Base-by-base conservation (phyloP, 2,113 vertebrate species). In the Brachionichthys hirsutus region DNA sequence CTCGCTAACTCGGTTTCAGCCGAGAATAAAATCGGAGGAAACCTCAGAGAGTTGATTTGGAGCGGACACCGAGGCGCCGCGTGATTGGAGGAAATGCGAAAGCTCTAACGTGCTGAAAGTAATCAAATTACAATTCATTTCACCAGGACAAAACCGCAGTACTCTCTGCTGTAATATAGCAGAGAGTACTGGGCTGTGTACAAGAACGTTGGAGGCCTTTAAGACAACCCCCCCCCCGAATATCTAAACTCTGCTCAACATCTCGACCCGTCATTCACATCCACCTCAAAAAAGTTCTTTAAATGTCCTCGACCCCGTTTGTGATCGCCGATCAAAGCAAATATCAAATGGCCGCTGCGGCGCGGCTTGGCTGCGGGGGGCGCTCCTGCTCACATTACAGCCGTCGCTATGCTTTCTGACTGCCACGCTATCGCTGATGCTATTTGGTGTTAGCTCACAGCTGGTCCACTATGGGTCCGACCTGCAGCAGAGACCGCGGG, bases 401-500 rank as follows among this genome's bases (percentile, higher is more conserved):
- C 38, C 17, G 15, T 49, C 45, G 24, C 54, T 61, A 62, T 1
- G 16, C 0, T 8, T 16, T 73, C 75, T 58, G 52, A 22, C 49
- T 69, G 85, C 60, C 86, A 89, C 70, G 52, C 55, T 65, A 89
- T 78, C 83, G 62, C 18, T 49, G 9, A 48, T 55, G 78, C 59
- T 67, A 80, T 84, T 84, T 59, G 50, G 75, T 48, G 9, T 58
- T 70, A 82, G 76, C 78, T 85, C 80, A 79, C 62, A 55, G 53
- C 18, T 22, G 51, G 35, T 19, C 53, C 49, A 12, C 55, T 12
- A 17, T 12, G 20, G 44, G 57, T 50, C 45, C 41, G 24, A 60
- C 16, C 53, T 20, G 54, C 14, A 18, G 35, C 7, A 24, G 2
- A 63, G 34, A 52, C 57, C 44, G 42, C 9, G 12, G 22, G 8